Percentiles rank a stretch among this genome's conserved stretches.
phyloP scores from a whole-genome alignment of 2,797 vertebrate genomes.

The Echeneis naucrates region DNA sequence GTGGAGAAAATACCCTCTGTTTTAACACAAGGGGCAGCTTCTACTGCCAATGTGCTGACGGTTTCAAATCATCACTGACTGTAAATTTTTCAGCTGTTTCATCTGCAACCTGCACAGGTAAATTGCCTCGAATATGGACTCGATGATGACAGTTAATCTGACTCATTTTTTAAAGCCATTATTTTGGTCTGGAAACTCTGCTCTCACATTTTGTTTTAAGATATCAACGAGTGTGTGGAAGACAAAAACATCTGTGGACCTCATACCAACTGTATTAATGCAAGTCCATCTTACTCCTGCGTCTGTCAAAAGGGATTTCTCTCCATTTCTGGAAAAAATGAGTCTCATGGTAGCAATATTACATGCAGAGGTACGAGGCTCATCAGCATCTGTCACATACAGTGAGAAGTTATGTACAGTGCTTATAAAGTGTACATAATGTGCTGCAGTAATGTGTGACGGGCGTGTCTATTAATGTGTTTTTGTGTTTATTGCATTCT shows the following conservation, averaged over 20 bases:
- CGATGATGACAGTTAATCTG: rapidly evolving
- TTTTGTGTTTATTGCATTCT: not conserved
- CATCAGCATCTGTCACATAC: not conserved
- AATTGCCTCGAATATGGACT: not conserved
- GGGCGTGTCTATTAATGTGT: not conserved
- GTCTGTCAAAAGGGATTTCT: slow-evolving; percentile 59
- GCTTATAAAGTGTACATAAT: not conserved
- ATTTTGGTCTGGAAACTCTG: not conserved
- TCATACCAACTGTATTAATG: slow-evolving; percentile 20
- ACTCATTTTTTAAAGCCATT: not conserved
- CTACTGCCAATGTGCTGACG: slow-evolving; percentile 63
- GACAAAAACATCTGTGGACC: slow-evolving; percentile 38
- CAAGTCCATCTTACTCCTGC: slow-evolving; percentile 40
- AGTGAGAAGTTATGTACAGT: not conserved
- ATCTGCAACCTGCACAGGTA: slow-evolving; percentile 38
- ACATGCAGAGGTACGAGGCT: slow-evolving; percentile 64
- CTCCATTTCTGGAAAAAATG: not conserved
- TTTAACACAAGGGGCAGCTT: slow-evolving; percentile 52
- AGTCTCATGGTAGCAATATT: not conserved
- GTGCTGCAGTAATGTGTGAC: not conserved
- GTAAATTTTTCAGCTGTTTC: rapidly evolving
- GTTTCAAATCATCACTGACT: rapidly evolving
- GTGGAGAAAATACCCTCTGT: slow-evolving; percentile 31
- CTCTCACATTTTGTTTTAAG: slow-evolving; percentile 53
- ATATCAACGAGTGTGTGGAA: slow-evolving; percentile 58